Evolutionary conservation across 2,113 vertebrate genomes (phyloP).

Genomic region (Nasalis larvatus): DNA sequence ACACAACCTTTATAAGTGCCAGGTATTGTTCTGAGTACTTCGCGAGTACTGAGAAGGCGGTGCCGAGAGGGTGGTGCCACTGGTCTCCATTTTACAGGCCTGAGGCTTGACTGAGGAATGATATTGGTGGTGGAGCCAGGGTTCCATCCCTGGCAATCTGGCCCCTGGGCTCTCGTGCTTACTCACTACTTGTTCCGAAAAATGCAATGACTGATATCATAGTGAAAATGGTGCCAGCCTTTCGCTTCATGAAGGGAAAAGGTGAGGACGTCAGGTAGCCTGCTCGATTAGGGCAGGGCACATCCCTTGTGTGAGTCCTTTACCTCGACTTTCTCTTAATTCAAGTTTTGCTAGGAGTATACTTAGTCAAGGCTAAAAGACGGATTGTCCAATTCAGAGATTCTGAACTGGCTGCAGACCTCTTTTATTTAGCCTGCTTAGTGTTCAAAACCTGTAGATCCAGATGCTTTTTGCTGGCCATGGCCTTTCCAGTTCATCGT

Average conservation of each 20-base stretch:
- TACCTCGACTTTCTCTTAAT: neutral
- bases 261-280: neutral
- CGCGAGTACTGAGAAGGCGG: neutral
- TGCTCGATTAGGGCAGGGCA: neutral
- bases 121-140: neutral
- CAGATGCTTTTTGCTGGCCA: neutral
- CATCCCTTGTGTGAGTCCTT: neutral
- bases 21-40: constrained; percentile 32
- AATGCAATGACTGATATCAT: neutral
- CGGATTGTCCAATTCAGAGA: neutral
- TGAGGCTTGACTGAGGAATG: neutral
- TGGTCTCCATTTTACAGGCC: neutral
- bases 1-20: neutral
- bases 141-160: neutral
- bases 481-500: neutral
- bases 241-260: neutral
- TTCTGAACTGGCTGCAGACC: neutral
- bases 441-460: neutral
- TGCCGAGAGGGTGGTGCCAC: neutral
- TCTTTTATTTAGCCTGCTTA: neutral
- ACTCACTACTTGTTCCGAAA: neutral
- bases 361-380: neutral
- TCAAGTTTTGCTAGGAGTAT: neutral
- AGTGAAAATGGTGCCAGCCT: neutral
- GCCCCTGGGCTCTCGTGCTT: neutral